Evolutionary conservation across 2,113 vertebrate genomes (phyloP).

Genomic region (Phoxinus phoxinus): DNA sequence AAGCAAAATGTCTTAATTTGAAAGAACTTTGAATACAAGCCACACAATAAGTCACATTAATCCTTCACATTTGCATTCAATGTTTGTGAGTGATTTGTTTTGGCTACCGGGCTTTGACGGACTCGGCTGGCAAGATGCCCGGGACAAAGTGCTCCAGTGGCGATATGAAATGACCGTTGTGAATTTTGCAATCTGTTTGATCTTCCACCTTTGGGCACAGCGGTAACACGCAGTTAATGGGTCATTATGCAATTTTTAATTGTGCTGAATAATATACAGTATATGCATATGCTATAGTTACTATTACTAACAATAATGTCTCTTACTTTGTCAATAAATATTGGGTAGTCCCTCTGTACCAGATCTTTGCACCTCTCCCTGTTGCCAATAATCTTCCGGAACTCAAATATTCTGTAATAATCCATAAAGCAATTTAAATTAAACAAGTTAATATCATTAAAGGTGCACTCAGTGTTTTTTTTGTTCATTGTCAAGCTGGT

Average conservation of each 20-base stretch:
- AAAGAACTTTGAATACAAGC: neutral
- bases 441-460: neutral
- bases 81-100: neutral
- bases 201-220: slow-evolving; percentile 82
- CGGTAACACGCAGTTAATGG: neutral
- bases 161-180: slow-evolving; percentile 93
- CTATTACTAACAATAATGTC: no score
- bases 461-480: neutral
- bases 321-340: slow-evolving; percentile 90
- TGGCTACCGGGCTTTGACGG: slow-evolving; percentile 88
- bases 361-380: slow-evolving; percentile 89
- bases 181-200: slow-evolving; percentile 89
- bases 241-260: neutral
- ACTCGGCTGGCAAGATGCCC: slow-evolving; percentile 88
- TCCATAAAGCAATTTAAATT: neutral
- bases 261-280: no score
- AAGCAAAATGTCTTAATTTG: neutral
- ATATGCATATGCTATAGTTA: no score
- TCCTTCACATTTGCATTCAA: neutral
- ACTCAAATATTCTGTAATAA: slow-evolving; percentile 90
- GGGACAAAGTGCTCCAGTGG: slow-evolving; percentile 91
- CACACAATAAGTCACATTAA: neutral
- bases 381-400: slow-evolving; percentile 94
- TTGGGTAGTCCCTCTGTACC: slow-evolving; percentile 91
- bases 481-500: neutral